A percentile compares a stretch with the other conserved stretches of the same genome.
These are phyloP conservation scores for Batillaria attramentaria DNA, from an alignment of 1,140 invertebrate species.

Conservation along the genomic window DNA sequence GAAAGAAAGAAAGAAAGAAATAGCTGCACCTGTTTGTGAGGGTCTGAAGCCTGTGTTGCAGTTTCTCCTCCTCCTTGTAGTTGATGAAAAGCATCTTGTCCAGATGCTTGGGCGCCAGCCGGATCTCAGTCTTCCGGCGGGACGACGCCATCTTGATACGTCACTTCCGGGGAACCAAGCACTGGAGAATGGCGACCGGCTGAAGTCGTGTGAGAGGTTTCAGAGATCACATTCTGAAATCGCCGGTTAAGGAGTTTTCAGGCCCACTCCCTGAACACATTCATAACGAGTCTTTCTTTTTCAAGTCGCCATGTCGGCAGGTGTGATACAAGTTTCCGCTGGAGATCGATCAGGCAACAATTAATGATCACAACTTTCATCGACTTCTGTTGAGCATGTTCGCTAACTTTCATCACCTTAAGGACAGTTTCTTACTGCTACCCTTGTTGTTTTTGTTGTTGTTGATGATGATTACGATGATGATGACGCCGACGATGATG, in stretches of 20 bases:
- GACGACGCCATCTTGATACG: conserved; percentile 32
- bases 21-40: conserved; percentile 17
- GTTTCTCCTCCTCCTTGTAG: conserved; percentile 53
- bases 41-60: conserved; percentile 41
- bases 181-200: conserved; percentile 34
- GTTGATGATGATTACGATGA: too few species aligned
- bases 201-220: conserved; percentile 48
- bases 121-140: conserved; percentile 29
- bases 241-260: not conserved
- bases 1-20: not conserved
- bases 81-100: conserved; percentile 59
- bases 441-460: too few species aligned
- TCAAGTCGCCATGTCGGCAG: too few species aligned
- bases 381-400: too few species aligned
- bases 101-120: conserved; percentile 46
- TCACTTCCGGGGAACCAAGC: conserved; percentile 40
- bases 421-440: too few species aligned
- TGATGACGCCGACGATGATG: too few species aligned
- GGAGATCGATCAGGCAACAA: too few species aligned
- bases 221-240: too few species aligned
- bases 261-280: not conserved
- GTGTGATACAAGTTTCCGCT: too few species aligned
- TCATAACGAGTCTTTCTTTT: not conserved
- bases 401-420: too few species aligned
- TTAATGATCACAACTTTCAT: too few species aligned